Base-by-base conservation (phyloP, 1,140 invertebrate species). In the Neuroterus valhalla region DNA sequence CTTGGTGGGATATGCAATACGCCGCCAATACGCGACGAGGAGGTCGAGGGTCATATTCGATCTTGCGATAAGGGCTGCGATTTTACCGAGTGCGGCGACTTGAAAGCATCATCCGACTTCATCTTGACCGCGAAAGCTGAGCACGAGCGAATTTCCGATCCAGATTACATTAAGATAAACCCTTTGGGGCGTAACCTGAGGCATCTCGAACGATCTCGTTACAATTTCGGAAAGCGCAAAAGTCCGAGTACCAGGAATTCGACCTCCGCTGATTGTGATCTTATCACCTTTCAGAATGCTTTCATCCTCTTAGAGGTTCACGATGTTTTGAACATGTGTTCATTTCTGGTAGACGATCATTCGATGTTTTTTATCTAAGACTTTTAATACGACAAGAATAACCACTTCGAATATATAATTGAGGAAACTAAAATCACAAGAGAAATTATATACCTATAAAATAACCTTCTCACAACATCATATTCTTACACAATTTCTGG, bases 91-190 rank as follows among this genome's bases (percentile, higher is more conserved):
- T 78, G 86, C 86, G 85, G 85, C 83, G 50, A 83, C 80, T 86
- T 88, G 70, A 83, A 86, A 86, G 84, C 75, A 55, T 74, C 75
- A 55, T 55, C 79, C 11, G 48, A 62, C 71, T 45, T 69, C 71
- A 66, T 46, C 69, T 71, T 72, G 71, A 45, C 71, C 71, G 46
- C 26, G 62, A 72, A 72, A 72, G 62, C 71, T 21, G 52, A 66
- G 74, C 75, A 77, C 78, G 76, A 80, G 77, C 75, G 84, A 83
- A 84, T 86, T 86, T 84, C 80, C 80, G 86, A 87, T 87, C 84
- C 85, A 82, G 86, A 88, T 88, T 87, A 88, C 86, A 88, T 88
- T 88, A 88, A 88, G 86, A 88, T 88, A 88, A 87, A 85, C 78
- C 68, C 72, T 72, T 44, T 68, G 81, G 83, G 84, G 84, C 85